Conservation (phyloP, 2,797 vertebrate species). For the Onychomys torridus region DNA sequence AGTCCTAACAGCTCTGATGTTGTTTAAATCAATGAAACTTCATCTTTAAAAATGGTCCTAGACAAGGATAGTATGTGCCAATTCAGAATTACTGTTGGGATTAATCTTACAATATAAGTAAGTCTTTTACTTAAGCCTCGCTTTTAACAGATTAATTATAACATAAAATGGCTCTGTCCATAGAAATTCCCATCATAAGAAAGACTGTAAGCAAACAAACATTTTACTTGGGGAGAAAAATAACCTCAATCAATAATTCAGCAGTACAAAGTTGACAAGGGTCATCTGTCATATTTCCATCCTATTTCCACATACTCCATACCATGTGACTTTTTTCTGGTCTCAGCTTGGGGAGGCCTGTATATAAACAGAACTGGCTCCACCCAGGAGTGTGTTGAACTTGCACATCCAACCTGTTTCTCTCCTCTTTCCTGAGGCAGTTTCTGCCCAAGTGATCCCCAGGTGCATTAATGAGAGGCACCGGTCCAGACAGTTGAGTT, state of each 20-base stretch:
- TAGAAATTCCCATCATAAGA: background rate
- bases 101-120: background rate
- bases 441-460: background rate
- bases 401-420: background rate
- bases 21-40: constrained; percentile 33
- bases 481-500: background rate
- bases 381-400: background rate
- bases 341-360: background rate
- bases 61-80: background rate
- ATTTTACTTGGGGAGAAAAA: background rate
- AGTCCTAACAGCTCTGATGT: background rate
- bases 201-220: background rate
- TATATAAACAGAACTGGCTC: background rate
- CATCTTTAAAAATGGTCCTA: background rate
- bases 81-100: background rate
- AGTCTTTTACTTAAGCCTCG: background rate
- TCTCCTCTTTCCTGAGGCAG: background rate
- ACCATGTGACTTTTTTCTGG: background rate
- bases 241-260: background rate
- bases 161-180: background rate
- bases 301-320: background rate
- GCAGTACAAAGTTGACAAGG: background rate
- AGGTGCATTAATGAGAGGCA: background rate
- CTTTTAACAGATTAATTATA: constrained; percentile 18
- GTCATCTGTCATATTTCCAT: background rate